Conservation (phyloP, 2,113 vertebrate species). For the Ptyas mucosa region DNA sequence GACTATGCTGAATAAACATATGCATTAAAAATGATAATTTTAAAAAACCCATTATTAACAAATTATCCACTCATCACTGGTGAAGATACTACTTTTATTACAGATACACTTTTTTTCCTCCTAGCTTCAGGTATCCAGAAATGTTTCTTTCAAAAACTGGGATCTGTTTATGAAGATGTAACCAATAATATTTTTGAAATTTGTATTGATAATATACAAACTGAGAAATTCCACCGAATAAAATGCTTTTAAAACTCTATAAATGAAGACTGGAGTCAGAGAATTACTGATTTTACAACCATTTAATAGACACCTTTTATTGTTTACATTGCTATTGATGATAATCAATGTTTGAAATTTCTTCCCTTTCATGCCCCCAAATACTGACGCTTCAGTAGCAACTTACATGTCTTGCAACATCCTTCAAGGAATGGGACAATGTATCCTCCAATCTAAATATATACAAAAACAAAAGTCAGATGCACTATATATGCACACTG, state of each 20-base stretch:
- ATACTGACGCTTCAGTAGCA: not conserved
- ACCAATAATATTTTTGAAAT: not conserved
- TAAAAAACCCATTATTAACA: not conserved
- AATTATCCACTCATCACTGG: not conserved
- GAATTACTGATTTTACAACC: not conserved
- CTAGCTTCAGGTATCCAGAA: not conserved
- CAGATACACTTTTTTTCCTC: not conserved
- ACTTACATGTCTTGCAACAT: constrained; percentile 98
- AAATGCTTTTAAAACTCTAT: not conserved
- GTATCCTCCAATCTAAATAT: constrained; percentile 85
- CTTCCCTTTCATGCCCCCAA: not conserved
- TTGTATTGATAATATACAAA: not conserved
- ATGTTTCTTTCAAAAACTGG: not conserved
- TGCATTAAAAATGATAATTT: not conserved
- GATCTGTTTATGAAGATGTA: not conserved
- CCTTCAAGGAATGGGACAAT: constrained; percentile 91
- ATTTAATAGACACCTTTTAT: not conserved
- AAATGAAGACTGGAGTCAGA: not conserved
- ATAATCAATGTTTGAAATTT: not conserved
- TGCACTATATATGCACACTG: not conserved
- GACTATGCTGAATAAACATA: not conserved
- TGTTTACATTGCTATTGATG: not conserved
- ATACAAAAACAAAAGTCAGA: constrained; percentile 14
- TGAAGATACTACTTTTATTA: not conserved
- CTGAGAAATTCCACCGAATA: not conserved